phyloP scores from a whole-genome alignment of 2,113 vertebrate genomes.

The Todiramphus saurophagus region DNA sequence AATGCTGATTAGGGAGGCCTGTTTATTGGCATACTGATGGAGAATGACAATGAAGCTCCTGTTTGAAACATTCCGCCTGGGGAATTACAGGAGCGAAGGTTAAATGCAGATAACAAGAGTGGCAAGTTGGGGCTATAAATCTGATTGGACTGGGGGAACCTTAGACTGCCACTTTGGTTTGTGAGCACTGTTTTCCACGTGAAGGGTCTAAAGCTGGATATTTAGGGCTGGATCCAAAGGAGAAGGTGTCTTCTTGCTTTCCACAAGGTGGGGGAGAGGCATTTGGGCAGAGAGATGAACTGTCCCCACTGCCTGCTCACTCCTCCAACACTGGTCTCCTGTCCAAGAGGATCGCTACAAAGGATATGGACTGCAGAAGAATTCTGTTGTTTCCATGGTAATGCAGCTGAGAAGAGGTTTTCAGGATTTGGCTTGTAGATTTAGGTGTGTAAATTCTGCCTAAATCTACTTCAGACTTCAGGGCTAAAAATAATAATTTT shows the following conservation, averaged over 20 bases:
- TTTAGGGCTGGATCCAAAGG: neutral
- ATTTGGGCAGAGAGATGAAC: neutral
- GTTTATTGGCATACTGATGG: conserved; percentile 9
- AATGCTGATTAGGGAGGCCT: conserved; percentile 55
- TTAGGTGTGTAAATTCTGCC: neutral
- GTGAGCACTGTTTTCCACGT: rapidly evolving
- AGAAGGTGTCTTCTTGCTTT: neutral
- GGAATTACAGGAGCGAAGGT: neutral
- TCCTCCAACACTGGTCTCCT: rapidly evolving
- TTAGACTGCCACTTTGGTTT: neutral
- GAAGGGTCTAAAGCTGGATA: neutral
- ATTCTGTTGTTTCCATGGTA: neutral
- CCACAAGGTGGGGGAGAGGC: neutral
- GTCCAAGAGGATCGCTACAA: neutral
- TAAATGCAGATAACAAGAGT: neutral
- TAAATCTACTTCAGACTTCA: neutral
- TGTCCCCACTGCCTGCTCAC: rapidly evolving
- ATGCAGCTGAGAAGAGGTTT: neutral
- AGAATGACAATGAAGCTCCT: conserved; percentile 55
- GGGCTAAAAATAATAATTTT: neutral
- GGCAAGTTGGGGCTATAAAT: neutral
- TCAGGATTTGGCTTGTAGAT: neutral
- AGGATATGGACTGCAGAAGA: neutral
- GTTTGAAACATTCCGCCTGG: neutral
- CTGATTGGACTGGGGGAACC: neutral